Base-by-base conservation (phyloP, 1,140 invertebrate species). In the Dufourea novaeangliae region DNA sequence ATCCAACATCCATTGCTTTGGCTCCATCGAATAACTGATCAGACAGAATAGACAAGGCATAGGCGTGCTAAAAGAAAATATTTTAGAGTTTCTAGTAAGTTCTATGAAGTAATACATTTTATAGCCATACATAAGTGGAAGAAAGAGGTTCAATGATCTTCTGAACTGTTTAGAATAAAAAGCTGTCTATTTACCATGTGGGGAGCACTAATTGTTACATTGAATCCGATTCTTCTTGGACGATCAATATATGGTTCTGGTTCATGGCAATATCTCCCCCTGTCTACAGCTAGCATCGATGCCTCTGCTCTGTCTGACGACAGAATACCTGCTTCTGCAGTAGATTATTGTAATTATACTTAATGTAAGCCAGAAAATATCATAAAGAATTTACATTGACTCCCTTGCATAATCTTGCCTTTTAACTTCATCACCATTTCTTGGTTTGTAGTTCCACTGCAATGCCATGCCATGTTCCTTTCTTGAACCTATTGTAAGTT, bases 151-250 rank as follows among this genome's bases (percentile, higher is more conserved):
- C n/a, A n/a, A n/a, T n/a, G n/a, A n/a, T n/a, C n/a, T n/a, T n/a
- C n/a, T n/a, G n/a, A n/a, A n/a, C n/a, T n/a, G n/a, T n/a, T n/a
- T n/a, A n/a, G n/a, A n/a, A 41, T 61, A 37, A 41, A 62, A 12
- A 14, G 14, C 11, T 25, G 20, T 5, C 25, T 17, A 66, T 83
- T 93, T 94, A 98, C 97, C 98, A 99, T 99, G 92, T 99, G 98
- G 41, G 98, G 98, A 61, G 98, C 98, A 94, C 97, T 98, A 64
- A 99, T 99, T 2, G 98, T 99, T 7, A 98, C 98, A 66, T 97
- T 96, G 90, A 94, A 97, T 27, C 97, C 97, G 88, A 98, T 98
- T 61, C 94, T 94, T 91, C 97, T 97, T 1, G 98, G 98, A 41
- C 96, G 95, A 93, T 99, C 98, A 88, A 96, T 94, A 89, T 99